Evolutionary conservation across 2,888 invertebrate genomes (phyloP).

Genomic region (Mimachlamys varia): DNA sequence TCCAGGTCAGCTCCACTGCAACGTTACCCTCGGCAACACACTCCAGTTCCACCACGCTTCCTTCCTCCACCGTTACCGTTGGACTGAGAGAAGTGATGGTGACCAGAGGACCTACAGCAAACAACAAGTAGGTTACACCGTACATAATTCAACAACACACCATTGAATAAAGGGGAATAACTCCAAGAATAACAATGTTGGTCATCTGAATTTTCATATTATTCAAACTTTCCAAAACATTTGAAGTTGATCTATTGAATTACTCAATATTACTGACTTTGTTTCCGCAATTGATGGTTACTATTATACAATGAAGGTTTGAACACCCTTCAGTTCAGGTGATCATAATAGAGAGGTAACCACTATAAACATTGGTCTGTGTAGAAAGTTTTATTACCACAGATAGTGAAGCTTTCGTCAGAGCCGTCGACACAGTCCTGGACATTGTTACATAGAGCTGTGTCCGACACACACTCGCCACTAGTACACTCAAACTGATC

Average conservation of each 20-base stretch:
- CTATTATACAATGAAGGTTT: too few species aligned
- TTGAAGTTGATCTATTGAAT: too few species aligned
- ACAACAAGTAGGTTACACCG: background rate
- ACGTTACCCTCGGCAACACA: constrained; percentile 50
- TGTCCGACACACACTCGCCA: constrained; percentile 67
- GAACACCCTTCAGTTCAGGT: background rate
- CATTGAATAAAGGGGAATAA: too few species aligned
- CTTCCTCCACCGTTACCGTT: constrained; percentile 17
- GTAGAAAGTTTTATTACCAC: constrained; percentile 38
- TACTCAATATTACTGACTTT: too few species aligned
- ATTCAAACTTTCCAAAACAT: too few species aligned
- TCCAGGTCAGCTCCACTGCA: constrained; percentile 44
- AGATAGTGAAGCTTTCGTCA: constrained; percentile 64
- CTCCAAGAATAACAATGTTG: too few species aligned
- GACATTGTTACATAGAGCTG: constrained; percentile 64
- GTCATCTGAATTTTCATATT: too few species aligned
- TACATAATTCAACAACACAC: too few species aligned
- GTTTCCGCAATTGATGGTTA: too few species aligned
- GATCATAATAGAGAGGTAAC: background rate
- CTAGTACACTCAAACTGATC: constrained; percentile 73
- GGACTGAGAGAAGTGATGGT: background rate
- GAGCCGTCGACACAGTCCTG: constrained; percentile 69
- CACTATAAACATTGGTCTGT: background rate
- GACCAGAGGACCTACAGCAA: background rate
- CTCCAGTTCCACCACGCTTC: constrained; percentile 54